Conservation (phyloP, 1,140 invertebrate genomes). For the Trypoxylus dichotomus region DNA sequence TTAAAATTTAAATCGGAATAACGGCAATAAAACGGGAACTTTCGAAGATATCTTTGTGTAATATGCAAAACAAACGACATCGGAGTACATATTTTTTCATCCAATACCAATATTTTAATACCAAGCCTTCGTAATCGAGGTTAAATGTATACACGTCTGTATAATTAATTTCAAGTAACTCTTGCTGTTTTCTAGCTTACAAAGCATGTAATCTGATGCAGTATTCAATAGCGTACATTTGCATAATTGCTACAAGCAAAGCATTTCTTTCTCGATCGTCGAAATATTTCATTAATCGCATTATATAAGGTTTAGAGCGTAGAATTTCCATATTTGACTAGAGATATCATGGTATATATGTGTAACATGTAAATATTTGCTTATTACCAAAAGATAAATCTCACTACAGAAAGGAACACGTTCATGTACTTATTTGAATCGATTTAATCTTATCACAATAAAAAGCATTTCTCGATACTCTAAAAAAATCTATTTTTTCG, state of each 20-base stretch:
- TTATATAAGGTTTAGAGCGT: neutral
- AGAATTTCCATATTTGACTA: neutral
- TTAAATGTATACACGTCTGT: neutral
- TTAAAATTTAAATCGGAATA: neutral
- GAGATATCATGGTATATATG: neutral
- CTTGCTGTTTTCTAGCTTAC: conserved; percentile 26
- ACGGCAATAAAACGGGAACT: neutral
- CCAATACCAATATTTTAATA: neutral
- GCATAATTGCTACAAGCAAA: conserved; percentile 11
- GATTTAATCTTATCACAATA: no score
- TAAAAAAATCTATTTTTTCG: no score
- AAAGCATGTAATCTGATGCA: conserved; percentile 33
- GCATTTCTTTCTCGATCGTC: neutral
- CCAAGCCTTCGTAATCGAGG: neutral
- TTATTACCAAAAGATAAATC: neutral
- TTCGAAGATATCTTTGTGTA: neutral
- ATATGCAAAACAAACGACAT: neutral
- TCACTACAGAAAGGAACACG: neutral
- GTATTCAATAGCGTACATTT: neutral
- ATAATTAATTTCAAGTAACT: conserved; percentile 22
- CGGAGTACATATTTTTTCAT: neutral
- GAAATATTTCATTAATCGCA: neutral
- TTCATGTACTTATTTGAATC: neutral
- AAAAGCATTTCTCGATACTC: no score
- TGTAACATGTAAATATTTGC: neutral